Percentiles rank a stretch among this genome's conserved stretches.
Evolutionary conservation across 2,797 vertebrate species (phyloP).

Genomic region (Petrocephalus sullivani): DNA sequence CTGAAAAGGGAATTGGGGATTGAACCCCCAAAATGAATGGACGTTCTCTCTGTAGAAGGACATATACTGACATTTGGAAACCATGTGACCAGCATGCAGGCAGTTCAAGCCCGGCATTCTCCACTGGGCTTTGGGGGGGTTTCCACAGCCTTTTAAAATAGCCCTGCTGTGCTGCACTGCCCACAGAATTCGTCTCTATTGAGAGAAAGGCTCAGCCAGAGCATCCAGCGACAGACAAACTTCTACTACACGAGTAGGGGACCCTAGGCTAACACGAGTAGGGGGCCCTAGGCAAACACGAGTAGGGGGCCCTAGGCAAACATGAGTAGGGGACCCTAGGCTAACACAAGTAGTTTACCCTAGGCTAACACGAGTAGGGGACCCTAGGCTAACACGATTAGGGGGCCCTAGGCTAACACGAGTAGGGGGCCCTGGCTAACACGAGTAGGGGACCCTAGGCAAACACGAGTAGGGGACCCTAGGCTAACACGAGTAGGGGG

Average conservation of each 20-base stretch:
- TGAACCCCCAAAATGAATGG: not conserved
- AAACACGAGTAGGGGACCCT: too few species aligned
- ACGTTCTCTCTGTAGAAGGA: not conserved
- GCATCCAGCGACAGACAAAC: not conserved
- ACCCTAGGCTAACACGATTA: not conserved
- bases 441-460: too few species aligned
- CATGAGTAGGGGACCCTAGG: not conserved
- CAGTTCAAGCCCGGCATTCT: not conserved
- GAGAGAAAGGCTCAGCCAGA: not conserved
- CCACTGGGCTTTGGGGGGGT: not conserved
- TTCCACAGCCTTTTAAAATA: not conserved
- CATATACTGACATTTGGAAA: not conserved
- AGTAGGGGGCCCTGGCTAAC: too few species aligned
- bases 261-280: not conserved
- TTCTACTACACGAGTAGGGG: not conserved
- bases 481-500: too few species aligned
- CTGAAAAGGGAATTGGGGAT: not conserved
- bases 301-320: not conserved
- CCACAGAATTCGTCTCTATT: not conserved
- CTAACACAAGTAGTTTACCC: not conserved
- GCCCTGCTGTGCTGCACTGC: not conserved
- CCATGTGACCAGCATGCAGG: not conserved
- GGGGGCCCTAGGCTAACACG: too few species aligned
- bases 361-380: not conserved
- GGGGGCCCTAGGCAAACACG: not conserved